Evolutionary conservation across 2,888 invertebrate genomes (phyloP).

Genomic region (Amphipyra berbera): DNA sequence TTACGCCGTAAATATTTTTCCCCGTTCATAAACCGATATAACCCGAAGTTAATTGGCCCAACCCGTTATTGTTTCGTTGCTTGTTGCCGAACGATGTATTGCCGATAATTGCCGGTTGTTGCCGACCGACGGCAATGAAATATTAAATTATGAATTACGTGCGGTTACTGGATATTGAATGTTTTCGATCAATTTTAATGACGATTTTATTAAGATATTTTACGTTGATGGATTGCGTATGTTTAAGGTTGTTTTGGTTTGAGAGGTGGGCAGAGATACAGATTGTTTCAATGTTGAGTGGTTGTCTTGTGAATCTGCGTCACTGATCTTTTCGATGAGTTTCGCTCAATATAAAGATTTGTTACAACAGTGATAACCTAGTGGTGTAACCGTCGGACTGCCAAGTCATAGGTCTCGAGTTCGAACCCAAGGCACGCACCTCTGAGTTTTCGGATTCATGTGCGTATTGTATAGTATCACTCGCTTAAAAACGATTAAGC

Average conservation of each 20-base stretch:
- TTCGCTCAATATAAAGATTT: no score
- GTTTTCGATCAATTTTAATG: constrained; percentile 46
- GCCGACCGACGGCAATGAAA: constrained; percentile 48
- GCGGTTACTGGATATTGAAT: constrained; percentile 49
- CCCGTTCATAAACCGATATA: constrained; percentile 34
- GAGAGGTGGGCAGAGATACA: not conserved
- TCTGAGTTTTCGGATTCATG: no score
- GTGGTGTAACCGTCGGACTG: no score
- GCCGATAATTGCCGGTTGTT: constrained; percentile 68
- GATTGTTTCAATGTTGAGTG: not conserved
- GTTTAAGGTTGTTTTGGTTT: not conserved
- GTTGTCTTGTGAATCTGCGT: no score
- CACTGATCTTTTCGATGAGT: no score
- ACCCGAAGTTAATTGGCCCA: constrained; percentile 65
- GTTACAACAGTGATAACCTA: no score
- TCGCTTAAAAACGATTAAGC: no score
- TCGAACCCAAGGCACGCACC: no score
- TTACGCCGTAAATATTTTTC: constrained; percentile 40
- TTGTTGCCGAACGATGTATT: constrained; percentile 64
- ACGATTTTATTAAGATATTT: constrained; percentile 43
- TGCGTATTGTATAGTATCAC: no score
- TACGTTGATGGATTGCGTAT: constrained; percentile 30
- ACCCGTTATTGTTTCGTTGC: constrained; percentile 52
- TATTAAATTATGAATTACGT: constrained; percentile 53
- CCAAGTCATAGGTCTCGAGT: no score